These are phyloP conservation scores for Enteromius viviparus DNA, from an alignment of 2,797 vertebrate species.

Conservation along the genomic window DNA sequence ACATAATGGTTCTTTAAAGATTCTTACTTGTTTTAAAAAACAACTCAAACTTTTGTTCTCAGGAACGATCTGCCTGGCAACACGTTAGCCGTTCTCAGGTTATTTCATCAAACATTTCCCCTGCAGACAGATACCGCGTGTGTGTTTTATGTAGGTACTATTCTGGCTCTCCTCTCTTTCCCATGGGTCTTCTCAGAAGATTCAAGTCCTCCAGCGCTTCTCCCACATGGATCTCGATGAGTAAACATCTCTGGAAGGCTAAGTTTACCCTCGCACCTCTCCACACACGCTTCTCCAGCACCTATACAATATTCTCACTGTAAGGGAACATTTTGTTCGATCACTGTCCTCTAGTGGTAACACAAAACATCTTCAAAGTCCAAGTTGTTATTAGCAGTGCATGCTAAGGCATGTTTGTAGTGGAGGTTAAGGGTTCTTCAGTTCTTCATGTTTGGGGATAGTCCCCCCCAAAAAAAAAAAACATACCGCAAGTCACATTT, in stretches of 20 bases:
- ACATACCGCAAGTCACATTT: background rate
- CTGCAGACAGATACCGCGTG: constrained; percentile 17
- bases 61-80: constrained; percentile 11
- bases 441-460: background rate
- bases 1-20: background rate
- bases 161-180: constrained; percentile 74
- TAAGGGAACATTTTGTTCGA: constrained; percentile 24
- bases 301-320: constrained; percentile 26
- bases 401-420: background rate
- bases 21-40: background rate
- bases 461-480: background rate
- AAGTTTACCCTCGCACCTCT: constrained; percentile 72
- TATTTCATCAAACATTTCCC: constrained; percentile 10
- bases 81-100: constrained; percentile 2
- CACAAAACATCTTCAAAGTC: background rate
- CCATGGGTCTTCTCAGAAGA: constrained; percentile 72
- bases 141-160: constrained; percentile 40
- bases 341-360: constrained; percentile 48
- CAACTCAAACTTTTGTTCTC: background rate
- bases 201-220: constrained; percentile 73
- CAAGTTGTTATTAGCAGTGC: background rate
- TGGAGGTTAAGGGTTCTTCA: background rate
- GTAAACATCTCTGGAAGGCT: constrained; percentile 76
- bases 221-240: constrained; percentile 74
- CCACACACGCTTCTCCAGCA: constrained; percentile 62